These are phyloP conservation scores for Apteryx mantelli DNA, from an alignment of 2,113 vertebrate species.

Conservation along the genomic window DNA sequence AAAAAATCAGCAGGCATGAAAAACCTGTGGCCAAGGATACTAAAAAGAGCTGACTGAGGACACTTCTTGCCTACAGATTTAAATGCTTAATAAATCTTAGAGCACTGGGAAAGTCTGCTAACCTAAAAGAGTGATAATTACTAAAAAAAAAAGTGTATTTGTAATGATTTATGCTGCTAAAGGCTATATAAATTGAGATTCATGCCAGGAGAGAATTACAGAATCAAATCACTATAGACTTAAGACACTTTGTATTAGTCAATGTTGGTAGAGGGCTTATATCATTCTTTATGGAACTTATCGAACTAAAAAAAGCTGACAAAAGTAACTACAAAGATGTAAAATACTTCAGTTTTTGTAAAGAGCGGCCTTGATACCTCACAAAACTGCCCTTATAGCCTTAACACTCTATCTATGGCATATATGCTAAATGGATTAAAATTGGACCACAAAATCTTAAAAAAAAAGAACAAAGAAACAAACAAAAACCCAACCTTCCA, in stretches of 20 bases:
- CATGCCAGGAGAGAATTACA: neutral
- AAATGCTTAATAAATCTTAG: neutral
- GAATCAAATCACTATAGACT: neutral
- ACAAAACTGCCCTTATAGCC: neutral
- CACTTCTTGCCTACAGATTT: neutral
- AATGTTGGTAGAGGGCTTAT: neutral
- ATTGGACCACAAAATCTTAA: neutral
- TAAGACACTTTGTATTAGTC: neutral
- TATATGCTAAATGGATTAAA: neutral
- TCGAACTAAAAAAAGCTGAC: neutral
- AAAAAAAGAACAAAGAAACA: neutral
- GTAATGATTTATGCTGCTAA: neutral
- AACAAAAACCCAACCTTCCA: neutral
- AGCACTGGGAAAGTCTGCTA: neutral
- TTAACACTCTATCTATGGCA: neutral
- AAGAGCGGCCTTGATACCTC: neutral
- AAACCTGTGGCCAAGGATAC: neutral
- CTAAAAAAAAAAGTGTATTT: neutral
- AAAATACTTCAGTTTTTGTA: neutral
- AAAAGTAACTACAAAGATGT: neutral
- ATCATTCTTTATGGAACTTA: neutral
- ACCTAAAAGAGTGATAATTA: neutral
- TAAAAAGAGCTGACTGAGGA: neutral
- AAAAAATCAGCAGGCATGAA: neutral
- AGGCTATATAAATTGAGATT: neutral